These are phyloP conservation scores for Hemiscyllium ocellatum DNA, from an alignment of 2,113 vertebrate genomes.

Conservation along the genomic window DNA sequence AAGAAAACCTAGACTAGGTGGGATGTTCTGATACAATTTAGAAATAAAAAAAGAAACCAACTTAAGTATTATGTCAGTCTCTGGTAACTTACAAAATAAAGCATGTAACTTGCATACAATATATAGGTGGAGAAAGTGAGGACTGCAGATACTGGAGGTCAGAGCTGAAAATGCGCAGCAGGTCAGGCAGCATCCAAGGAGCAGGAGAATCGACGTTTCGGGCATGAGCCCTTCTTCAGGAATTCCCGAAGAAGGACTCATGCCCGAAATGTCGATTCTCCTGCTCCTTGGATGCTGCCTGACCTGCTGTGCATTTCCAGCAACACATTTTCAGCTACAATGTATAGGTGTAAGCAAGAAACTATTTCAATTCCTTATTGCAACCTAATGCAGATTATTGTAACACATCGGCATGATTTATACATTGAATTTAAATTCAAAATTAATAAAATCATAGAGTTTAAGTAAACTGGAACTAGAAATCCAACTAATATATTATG, in stretches of 20 bases:
- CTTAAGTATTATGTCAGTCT: too few relatives aligned
- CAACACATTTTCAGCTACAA: too few relatives aligned
- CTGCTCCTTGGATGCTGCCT: too few relatives aligned
- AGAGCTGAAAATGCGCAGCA: too few relatives aligned
- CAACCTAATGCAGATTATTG: neutral
- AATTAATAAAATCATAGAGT: neutral
- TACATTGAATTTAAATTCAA: neutral
- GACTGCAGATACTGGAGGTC: too few relatives aligned
- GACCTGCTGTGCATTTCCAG: too few relatives aligned
- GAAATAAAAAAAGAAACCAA: neutral
- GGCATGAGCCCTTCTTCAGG: too few relatives aligned
- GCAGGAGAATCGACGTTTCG: too few relatives aligned
- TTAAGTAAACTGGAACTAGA: neutral
- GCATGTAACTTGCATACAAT: neutral
- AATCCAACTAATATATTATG: neutral
- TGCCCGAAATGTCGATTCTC: too few relatives aligned
- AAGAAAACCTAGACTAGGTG: neutral
- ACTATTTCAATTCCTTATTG: neutral
- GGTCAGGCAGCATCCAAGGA: too few relatives aligned
- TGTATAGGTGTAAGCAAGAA: neutral
- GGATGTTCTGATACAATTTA: neutral
- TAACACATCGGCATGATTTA: neutral
- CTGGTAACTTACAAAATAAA: neutral
- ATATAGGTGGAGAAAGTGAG: too few relatives aligned
- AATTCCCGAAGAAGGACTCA: too few relatives aligned